Percentiles rank a stretch among this genome's conserved stretches.
phyloP scores from a whole-genome alignment of 1,140 invertebrate genomes.

The Globodera rostochiensis region DNA sequence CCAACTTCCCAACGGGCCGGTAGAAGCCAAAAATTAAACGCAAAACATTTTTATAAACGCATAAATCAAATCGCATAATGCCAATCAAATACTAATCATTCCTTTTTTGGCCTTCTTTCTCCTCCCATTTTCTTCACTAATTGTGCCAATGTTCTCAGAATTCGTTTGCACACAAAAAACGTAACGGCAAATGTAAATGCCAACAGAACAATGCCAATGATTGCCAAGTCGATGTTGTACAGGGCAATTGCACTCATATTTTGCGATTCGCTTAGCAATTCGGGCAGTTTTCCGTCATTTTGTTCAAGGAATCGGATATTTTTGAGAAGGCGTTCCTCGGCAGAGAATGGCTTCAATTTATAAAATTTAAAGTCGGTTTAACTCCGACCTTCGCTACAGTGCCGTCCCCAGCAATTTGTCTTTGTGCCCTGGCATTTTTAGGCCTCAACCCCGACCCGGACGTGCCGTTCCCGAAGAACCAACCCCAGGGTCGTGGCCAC shows the following conservation, averaged over 20 bases:
- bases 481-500: neutral
- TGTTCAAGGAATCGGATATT: conserved; percentile 39
- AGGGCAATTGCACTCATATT: conserved; percentile 19
- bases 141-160: neutral
- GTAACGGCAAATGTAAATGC: neutral
- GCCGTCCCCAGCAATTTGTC: too few relatives aligned
- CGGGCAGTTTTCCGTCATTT: conserved; percentile 39
- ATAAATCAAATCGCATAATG: too few relatives aligned
- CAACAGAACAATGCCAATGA: neutral
- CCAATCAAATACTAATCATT: neutral
- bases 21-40: too few relatives aligned
- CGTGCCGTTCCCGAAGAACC: too few relatives aligned
- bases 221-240: conserved; percentile 33
- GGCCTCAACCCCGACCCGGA: too few relatives aligned
- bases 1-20: too few relatives aligned
- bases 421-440: too few relatives aligned
- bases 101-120: neutral
- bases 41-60: too few relatives aligned
- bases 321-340: conserved; percentile 39
- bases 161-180: neutral
- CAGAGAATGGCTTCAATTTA: conserved; percentile 26
- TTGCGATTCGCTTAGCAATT: conserved; percentile 35
- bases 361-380: neutral
- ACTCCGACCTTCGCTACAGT: too few relatives aligned
- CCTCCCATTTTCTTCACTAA: neutral